Conservation (phyloP, 2,113 vertebrate genomes). For the Ia io region DNA sequence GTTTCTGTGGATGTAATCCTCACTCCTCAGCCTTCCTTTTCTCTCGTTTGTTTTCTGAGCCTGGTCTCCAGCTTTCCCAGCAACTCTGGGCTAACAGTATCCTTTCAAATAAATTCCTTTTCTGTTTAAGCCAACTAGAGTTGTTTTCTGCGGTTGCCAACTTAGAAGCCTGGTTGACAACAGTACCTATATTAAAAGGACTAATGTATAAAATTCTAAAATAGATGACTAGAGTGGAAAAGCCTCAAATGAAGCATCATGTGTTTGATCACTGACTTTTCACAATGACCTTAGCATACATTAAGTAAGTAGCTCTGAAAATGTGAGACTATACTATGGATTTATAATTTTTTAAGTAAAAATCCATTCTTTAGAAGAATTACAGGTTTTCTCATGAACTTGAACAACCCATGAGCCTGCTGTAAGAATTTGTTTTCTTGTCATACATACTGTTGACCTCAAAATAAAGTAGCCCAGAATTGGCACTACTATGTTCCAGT, state of each 20-base stretch:
- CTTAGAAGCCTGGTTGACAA: background rate
- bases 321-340: background rate
- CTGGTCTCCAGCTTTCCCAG: background rate
- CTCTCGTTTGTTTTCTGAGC: background rate
- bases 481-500: background rate
- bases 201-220: conserved; percentile 7
- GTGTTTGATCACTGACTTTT: conserved; percentile 4
- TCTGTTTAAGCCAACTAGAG: conserved; percentile 10
- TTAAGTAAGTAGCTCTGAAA: background rate
- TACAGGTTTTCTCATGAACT: background rate
- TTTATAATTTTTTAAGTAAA: conserved; percentile 22
- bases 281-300: background rate
- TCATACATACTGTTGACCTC: background rate
- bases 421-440: background rate
- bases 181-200: conserved; percentile 1
- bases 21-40: background rate
- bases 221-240: conserved; percentile 6
- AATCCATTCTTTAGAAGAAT: background rate
- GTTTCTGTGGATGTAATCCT: background rate
- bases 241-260: background rate
- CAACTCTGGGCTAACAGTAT: background rate
- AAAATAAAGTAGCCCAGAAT: background rate
- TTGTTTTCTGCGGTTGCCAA: background rate
- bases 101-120: conserved; percentile 5
- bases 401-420: background rate